phyloP scores from a whole-genome alignment of 2,113 vertebrate genomes.

The Seriola rivoliana region DNA sequence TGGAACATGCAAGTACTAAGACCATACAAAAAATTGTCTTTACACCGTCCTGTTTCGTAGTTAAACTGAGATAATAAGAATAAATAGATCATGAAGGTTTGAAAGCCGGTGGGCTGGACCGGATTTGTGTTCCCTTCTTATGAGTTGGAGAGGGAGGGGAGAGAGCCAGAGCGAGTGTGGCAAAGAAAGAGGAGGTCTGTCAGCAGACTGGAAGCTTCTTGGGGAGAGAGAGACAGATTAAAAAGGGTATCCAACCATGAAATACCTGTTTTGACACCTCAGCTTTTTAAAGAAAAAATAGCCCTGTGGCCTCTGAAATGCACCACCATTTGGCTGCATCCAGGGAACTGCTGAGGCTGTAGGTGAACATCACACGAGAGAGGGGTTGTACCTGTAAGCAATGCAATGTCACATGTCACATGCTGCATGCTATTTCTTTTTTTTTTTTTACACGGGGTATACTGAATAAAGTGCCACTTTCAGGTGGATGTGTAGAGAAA shows the following conservation, averaged over 20 bases:
- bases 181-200: slow-evolving; percentile 29
- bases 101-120: not conserved
- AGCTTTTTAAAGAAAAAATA: slow-evolving; percentile 67
- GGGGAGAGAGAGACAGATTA: slow-evolving; percentile 78
- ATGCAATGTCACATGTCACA: slow-evolving; percentile 1
- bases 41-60: not conserved
- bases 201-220: slow-evolving; percentile 61
- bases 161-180: slow-evolving; percentile 17
- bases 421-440: not conserved
- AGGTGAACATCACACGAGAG: slow-evolving; percentile 27
- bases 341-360: slow-evolving; percentile 34
- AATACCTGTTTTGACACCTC: slow-evolving; percentile 85
- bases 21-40: not conserved
- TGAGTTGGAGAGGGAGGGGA: slow-evolving; percentile 18
- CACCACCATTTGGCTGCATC: slow-evolving; percentile 46
- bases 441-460: not conserved
- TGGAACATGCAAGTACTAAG: not conserved
- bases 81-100: not conserved
- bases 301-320: slow-evolving; percentile 61
- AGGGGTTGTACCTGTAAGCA: slow-evolving; percentile 27
- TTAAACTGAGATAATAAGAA: not conserved
- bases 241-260: slow-evolving; percentile 83
- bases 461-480: not conserved
- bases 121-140: slow-evolving; percentile 26
- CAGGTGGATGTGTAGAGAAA: slow-evolving; percentile 1